These are phyloP conservation scores for Solenopsis fugax DNA, from an alignment of 1,140 invertebrate genomes.

Conservation along the genomic window DNA sequence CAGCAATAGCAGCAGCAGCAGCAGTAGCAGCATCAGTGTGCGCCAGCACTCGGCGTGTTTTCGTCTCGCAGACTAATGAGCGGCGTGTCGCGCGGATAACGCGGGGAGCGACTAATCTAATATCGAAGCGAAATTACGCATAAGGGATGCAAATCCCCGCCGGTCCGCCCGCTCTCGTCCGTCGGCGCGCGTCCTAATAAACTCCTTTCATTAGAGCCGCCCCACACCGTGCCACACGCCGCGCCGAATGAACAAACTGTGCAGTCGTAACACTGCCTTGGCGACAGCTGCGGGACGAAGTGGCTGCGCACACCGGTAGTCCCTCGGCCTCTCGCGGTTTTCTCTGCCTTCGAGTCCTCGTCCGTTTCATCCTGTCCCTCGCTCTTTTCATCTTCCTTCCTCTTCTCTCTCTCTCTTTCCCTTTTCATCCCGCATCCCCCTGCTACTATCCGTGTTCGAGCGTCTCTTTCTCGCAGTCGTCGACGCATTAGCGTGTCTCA, in stretches of 20 bases:
- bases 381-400: background rate
- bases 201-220: conserved; percentile 76
- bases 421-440: background rate
- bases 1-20: background rate
- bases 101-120: conserved; percentile 77
- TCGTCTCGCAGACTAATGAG: conserved; percentile 70
- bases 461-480: conserved; percentile 11
- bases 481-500: background rate
- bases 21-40: conserved; percentile 1
- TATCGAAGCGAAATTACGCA: conserved; percentile 80
- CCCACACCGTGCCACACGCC: conserved; percentile 46
- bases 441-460: background rate
- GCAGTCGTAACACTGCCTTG: conserved; percentile 74
- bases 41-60: conserved; percentile 37
- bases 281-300: conserved; percentile 73
- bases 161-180: conserved; percentile 58
- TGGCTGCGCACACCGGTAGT: conserved; percentile 42
- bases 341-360: conserved; percentile 46
- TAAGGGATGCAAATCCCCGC: conserved; percentile 79
- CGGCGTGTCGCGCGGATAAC: conserved; percentile 71
- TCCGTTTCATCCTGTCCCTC: background rate
- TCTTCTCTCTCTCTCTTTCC: background rate
- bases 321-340: conserved; percentile 68
- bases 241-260: conserved; percentile 75
- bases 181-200: conserved; percentile 73